Base-by-base conservation (phyloP, 2,888 invertebrate genomes). In the Cacoxenus indagator region DNA sequence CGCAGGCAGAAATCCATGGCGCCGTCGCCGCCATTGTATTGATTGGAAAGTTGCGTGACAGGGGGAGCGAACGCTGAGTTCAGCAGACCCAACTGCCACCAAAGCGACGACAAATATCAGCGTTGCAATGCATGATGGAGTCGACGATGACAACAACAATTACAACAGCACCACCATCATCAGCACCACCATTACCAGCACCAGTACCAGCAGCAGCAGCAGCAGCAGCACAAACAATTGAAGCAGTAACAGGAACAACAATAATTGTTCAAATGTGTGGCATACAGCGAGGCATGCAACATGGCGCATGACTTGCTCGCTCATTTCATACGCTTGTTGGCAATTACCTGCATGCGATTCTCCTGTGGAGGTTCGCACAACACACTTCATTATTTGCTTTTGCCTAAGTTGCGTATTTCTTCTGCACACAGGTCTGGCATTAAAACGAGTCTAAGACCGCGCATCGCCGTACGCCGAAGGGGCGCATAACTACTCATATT, bases 271-370 rank as follows among this genome's bases (percentile, higher is more conserved):
- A 51, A 17, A 19, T 17, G 22, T 22, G 19, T 17, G 19, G 51
- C 64, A 46, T n/a, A 46, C 48, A 64, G 3, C 17, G 64, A 26
- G 46, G 64, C 65, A 43, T 65, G 65, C 43, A 37, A 55, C 61
- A 37, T 61, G 43, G 14, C 11, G 43, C 61, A 27, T 11, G 22
- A 24, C n/a, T 61, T 2, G 37, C 26, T 29, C 29, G 57, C 14
- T 29, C 29, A 29, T 57, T 17, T 17, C 51, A 51, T 17, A 14
- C 37, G 37, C 37, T 37, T 37, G 17, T 54, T 61, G 71, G 70
- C 84, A 81, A 81, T 81, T 81, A 84, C 77, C 74, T 81, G 81
- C 81, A 82, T 82, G 80, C 80, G 73, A 78, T 73, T 76, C 69
- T 67, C 76, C 64, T 74, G 74, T 82, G 81, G 79, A 82, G 81